Evolutionary conservation across 2,113 vertebrate genomes (phyloP).

Genomic region (Rutilus rutilus): DNA sequence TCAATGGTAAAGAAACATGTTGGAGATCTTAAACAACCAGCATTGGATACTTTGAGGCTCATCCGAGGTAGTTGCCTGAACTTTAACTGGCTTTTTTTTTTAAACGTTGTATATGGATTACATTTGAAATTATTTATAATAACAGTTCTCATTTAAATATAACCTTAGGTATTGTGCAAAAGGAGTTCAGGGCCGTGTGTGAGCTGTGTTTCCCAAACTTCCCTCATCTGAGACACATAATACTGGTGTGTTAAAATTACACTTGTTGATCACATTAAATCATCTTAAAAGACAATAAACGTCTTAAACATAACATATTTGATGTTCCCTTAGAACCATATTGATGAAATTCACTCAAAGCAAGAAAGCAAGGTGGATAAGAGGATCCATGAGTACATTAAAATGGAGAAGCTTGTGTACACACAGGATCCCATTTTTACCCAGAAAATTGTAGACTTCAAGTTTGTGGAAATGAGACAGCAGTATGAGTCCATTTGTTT

Average conservation of each 20-base stretch:
- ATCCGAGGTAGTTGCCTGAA: slow-evolving; percentile 39
- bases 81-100: not conserved
- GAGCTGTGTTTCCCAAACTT: slow-evolving; percentile 51
- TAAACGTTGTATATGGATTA: not conserved
- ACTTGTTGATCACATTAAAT: not conserved
- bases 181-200: slow-evolving; percentile 46
- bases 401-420: slow-evolving; percentile 58
- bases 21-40: slow-evolving; percentile 43
- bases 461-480: slow-evolving; percentile 49
- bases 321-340: slow-evolving; percentile 45
- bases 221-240: slow-evolving; percentile 49
- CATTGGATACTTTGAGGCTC: slow-evolving; percentile 35
- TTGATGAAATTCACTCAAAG: slow-evolving; percentile 53
- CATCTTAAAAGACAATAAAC: not conserved
- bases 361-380: slow-evolving; percentile 54
- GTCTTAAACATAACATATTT: not conserved
- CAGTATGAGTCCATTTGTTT: slow-evolving; percentile 35
- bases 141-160: not conserved
- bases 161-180: slow-evolving; percentile 50
- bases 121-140: not conserved
- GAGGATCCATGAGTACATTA: slow-evolving; percentile 53
- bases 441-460: slow-evolving; percentile 42
- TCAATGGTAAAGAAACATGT: slow-evolving; percentile 48
- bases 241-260: slow-evolving; percentile 46
- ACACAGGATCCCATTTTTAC: slow-evolving; percentile 57